Base-by-base conservation (phyloP, 2,888 invertebrate genomes). In the Drosophila eohydei region DNA sequence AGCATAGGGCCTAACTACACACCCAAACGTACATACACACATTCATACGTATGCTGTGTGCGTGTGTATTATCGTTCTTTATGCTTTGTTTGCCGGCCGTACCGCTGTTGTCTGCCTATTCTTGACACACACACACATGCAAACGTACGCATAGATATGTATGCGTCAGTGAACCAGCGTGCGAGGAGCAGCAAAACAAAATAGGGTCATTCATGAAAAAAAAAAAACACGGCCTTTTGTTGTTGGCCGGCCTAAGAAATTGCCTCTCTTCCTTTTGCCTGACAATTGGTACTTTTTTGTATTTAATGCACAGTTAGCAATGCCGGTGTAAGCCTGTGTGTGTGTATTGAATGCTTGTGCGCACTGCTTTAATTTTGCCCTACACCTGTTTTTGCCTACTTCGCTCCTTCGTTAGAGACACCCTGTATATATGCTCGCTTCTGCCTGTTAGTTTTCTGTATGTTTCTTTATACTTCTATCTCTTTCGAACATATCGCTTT, bases 201-300 rank as follows among this genome's bases (percentile, higher is more conserved):
- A 88, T 86, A 84, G 83, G 83, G 83, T 84, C 83, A 88, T 76
- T 80, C 88, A 81, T 81, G 64, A 58, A 54, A 55, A 50, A 34
- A 38, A 40, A 32, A 52, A 61, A 38, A 38, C 50, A 54, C 38
- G 55, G 60, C 60, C 70, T 60, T 54, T 60, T 73, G 50, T 63
- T 43, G 44, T 54, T 56, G 52, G 11, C 40, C 21, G 48, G 55
- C 26, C 52, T 65, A 48, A 43, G 38, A 59, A 72, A 56, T 41
- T 55, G 63, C 46, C 59, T 66, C 44, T 44, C 60, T 58, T 48
- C 64, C 61, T 64, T 76, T 60, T 60, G 59, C 66, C 62, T 67
- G 64, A 58, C 79, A 71, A 79, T 74, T 74, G 74, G 61, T 76
- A 38, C 41, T 32, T 51, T 44, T 26, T 57, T 57, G 32, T 51